Percentiles rank a stretch among this genome's conserved stretches.
These are phyloP conservation scores for Eidolon helvum DNA, from an alignment of 2,113 vertebrate species.

Conservation along the genomic window DNA sequence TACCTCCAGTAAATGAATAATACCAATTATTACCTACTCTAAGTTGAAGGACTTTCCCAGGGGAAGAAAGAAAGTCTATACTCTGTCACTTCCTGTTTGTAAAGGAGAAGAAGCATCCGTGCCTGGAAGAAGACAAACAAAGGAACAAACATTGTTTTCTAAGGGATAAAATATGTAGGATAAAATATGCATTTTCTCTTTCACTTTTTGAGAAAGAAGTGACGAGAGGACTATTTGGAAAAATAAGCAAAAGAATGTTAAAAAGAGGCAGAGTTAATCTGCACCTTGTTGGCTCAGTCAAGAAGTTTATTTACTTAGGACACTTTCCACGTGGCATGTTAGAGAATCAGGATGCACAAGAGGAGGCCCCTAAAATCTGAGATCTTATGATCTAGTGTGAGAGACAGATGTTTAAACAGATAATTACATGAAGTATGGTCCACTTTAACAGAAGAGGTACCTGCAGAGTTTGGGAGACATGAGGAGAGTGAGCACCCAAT, in stretches of 20 bases:
- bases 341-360: fast-evolving
- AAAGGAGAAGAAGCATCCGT: background rate
- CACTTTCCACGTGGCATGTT: fast-evolving
- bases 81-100: constrained; percentile 45
- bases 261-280: background rate
- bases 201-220: too few species aligned
- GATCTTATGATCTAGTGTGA: background rate
- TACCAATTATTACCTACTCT: constrained; percentile 54
- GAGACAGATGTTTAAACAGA: too few species aligned
- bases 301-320: too few species aligned
- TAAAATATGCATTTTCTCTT: background rate
- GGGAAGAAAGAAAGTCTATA: constrained; percentile 29
- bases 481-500: too few species aligned
- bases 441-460: background rate
- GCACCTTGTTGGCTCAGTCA: background rate
- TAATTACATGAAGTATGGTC: background rate
- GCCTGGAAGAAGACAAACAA: background rate
- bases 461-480: fast-evolving
- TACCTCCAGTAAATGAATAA: constrained; percentile 71
- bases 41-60: constrained; percentile 41
- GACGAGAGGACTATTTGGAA: background rate
- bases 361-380: background rate
- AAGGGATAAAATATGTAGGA: background rate
- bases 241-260: background rate
- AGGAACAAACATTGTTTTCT: background rate